Base-by-base conservation (phyloP, 2,888 invertebrate genomes). In the Drosophila mimica region DNA sequence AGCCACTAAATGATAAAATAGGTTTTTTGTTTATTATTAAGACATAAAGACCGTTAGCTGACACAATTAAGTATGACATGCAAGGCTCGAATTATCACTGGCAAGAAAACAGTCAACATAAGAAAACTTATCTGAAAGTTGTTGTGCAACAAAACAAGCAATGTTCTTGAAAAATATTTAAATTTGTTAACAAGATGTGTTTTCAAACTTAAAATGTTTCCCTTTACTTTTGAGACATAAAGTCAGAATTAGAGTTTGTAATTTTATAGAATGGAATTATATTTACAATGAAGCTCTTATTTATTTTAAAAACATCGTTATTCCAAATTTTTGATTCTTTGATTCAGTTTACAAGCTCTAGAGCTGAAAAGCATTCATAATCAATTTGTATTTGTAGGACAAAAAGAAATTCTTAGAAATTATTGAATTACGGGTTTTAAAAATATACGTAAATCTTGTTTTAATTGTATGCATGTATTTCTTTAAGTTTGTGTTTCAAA, bases 1-100 rank as follows among this genome's bases (percentile, higher is more conserved):
- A 20, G 5, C 13, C 6, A 20, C 2, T 0, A 43, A 20, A 43
- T 43, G 5, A 43, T 0, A 11, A 43, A 20, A 20, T 43, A 11
- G 4, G 9, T 11, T 2, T 4, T 4, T n/a, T 40, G 4, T 40
- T n/a, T n/a, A 25, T 25, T 25, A 2, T 25, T 25, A 25, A 85
- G 82, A 88, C 80, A 76, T 82, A 88, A 74, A 85, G 71, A 79
- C 64, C 63, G 75, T 74, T 82, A 78, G 83, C 79, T 80, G 81
- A 70, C 89, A 88, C 91, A 91, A 89, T 91, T 91, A 92, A 89
- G 89, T 89, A 85, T 92, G 92, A 90, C 92, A 92, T 84, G 90
- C 86, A 90, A 91, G 91, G 90, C 91, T 91, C 91, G 91, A 91
- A 91, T 91, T 91, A 92, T 92, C 91, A 91, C 91, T 87, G 87